Conservation (phyloP, 2,113 vertebrate species). For the Andinoacara biseriatus region DNA sequence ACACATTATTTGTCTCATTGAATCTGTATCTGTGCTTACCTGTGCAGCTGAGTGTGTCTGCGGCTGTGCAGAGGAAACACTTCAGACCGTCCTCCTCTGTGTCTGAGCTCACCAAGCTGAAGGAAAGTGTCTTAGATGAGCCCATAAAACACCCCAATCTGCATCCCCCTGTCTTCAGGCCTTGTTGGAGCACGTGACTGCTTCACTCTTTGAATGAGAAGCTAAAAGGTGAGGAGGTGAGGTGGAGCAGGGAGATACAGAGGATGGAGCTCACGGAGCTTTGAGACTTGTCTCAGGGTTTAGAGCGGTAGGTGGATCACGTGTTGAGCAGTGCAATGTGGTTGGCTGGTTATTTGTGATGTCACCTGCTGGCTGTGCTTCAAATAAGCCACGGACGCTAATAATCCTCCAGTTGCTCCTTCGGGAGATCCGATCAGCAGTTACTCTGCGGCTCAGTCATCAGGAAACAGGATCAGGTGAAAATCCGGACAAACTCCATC, state of each 20-base stretch:
- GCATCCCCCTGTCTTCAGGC: not conserved
- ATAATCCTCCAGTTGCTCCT: not conserved
- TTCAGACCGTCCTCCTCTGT: constrained; percentile 9
- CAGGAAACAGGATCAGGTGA: not conserved
- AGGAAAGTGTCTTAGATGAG: constrained; percentile 1
- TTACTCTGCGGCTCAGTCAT: not conserved
- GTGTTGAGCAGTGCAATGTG: constrained; percentile 44
- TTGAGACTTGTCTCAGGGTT: constrained; percentile 2
- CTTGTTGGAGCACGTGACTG: not conserved
- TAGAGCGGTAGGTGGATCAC: constrained; percentile 36
- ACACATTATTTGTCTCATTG: not conserved
- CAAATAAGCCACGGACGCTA: not conserved
- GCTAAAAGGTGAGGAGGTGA: fast-evolving
- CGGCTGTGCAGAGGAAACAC: constrained; percentile 2
- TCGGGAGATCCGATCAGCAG: not conserved
- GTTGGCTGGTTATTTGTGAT: constrained; percentile 39
- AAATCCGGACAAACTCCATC: not conserved
- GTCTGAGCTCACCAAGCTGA: constrained; percentile 4
- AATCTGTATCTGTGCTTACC: constrained; percentile 31
- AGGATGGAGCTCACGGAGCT: not conserved
- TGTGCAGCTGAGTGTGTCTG: constrained; percentile 16
- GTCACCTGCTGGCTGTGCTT: constrained; percentile 19
- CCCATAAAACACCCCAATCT: not conserved
- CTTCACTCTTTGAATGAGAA: not conserved
- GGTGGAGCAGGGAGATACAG: not conserved